phyloP scores from a whole-genome alignment of 2,797 vertebrate species.

The Artibeus lituratus region DNA sequence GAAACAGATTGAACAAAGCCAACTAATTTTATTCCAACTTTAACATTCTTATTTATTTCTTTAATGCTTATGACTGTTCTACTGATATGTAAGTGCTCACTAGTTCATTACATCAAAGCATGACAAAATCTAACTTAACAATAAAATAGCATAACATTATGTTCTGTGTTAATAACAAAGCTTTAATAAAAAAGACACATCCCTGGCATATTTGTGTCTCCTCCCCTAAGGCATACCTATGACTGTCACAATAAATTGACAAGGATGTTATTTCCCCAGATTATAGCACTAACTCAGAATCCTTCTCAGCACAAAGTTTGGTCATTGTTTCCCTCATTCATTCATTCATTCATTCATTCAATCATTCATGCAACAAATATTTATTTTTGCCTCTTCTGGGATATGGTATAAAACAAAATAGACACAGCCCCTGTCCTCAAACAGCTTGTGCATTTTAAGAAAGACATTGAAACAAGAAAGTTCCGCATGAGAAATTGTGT shows the following conservation, averaged over 20 bases:
- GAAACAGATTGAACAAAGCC: not conserved
- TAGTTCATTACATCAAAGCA: not conserved
- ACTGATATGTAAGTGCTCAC: not conserved
- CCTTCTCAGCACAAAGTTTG: not conserved
- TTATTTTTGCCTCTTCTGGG: not conserved
- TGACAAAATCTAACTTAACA: constrained; percentile 14
- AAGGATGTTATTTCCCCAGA: not conserved
- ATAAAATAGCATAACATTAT: not conserved
- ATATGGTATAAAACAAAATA: not conserved
- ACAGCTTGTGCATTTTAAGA: not conserved
- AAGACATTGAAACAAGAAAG: not conserved
- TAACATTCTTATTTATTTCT: not conserved
- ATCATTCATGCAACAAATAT: not conserved
- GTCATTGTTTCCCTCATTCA: not conserved
- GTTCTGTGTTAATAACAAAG: not conserved
- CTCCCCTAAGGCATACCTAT: not conserved
- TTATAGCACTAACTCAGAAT: not conserved
- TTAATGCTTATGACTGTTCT: not conserved
- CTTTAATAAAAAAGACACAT: not conserved
- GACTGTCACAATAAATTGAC: not conserved
- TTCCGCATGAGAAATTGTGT: not conserved
- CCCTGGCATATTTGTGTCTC: not conserved
- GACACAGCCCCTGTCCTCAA: not conserved
- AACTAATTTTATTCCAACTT: not conserved
- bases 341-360: not conserved